Conservation (phyloP, 2,113 vertebrate genomes). For the Actenoides lindsayi region DNA sequence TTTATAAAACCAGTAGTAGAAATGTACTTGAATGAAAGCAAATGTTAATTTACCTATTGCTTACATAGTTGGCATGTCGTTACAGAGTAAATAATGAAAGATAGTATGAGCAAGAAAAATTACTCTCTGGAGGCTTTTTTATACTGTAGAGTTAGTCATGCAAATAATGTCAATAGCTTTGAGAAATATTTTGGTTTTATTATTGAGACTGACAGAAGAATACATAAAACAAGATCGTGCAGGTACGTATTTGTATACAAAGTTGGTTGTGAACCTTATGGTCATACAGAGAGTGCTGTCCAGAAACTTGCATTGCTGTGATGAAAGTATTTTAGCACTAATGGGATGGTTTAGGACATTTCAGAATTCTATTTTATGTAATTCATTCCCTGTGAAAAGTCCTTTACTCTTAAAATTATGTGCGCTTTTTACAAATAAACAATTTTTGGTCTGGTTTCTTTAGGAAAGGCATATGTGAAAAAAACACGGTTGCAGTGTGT, state of each 20-base stretch:
- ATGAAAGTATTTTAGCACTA: background rate
- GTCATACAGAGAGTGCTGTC: background rate
- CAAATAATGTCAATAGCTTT: background rate
- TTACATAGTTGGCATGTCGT: background rate
- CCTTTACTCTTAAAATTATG: background rate
- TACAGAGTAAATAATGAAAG: background rate
- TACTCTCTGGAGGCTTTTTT: background rate
- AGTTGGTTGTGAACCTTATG: background rate
- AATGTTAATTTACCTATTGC: background rate
- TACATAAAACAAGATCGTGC: background rate
- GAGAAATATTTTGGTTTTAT: background rate
- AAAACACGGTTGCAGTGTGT: rapidly evolving
- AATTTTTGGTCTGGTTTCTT: background rate
- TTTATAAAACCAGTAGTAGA: background rate
- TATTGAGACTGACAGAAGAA: background rate
- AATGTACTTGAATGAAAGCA: background rate
- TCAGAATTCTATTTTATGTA: background rate
- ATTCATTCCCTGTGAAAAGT: background rate
- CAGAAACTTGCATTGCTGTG: rapidly evolving
- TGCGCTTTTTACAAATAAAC: background rate
- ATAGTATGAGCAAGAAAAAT: background rate
- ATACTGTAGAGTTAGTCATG: background rate
- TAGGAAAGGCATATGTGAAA: background rate
- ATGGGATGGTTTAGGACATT: background rate
- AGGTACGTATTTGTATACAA: background rate